A percentile compares a stretch with the other conserved stretches of the same genome.
Conservation (phyloP, 2,888 invertebrate genomes). For the Hypselothyrea guttata region DNA sequence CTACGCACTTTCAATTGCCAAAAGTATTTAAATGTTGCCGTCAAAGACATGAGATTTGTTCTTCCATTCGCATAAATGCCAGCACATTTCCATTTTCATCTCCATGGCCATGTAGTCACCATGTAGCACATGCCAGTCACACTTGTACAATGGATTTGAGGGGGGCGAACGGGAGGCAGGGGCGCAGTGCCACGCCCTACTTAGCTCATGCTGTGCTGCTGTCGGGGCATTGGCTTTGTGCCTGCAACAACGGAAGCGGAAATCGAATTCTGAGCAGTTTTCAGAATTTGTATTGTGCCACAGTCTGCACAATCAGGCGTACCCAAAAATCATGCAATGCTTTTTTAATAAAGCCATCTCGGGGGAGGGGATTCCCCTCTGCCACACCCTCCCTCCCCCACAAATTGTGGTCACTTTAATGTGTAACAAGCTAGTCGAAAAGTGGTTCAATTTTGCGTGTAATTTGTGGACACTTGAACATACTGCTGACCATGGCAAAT, state of each 20-base stretch:
- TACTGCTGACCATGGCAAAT: conserved; percentile 51
- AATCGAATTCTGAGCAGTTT: conserved; percentile 73
- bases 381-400: conserved; percentile 8
- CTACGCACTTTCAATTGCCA: conserved; percentile 57
- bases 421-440: conserved; percentile 57
- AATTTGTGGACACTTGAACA: conserved; percentile 45
- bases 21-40: conserved; percentile 68
- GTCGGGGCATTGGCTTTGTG: conserved; percentile 49
- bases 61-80: conserved; percentile 4
- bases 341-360: conserved; percentile 34
- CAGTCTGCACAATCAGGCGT: conserved; percentile 32
- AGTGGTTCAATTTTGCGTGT: conserved; percentile 60
- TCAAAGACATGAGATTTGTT: conserved; percentile 58
- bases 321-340: conserved; percentile 29
- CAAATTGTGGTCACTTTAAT: conserved; percentile 65
- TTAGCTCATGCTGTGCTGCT: conserved; percentile 39
- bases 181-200: conserved; percentile 26
- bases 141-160: conserved; percentile 12
- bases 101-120: neutral
- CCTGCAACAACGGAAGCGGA: conserved; percentile 71
- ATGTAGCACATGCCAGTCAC: conserved; percentile 41
- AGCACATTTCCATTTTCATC: conserved; percentile 40
- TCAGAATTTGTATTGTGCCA: conserved; percentile 38
- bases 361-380: neutral
- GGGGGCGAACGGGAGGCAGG: conserved; percentile 1